Evolutionary conservation across 2,888 invertebrate species (phyloP), one percentile per base, ranked within the genome.

Genomic region (Leistus spinibarbis): DNA sequence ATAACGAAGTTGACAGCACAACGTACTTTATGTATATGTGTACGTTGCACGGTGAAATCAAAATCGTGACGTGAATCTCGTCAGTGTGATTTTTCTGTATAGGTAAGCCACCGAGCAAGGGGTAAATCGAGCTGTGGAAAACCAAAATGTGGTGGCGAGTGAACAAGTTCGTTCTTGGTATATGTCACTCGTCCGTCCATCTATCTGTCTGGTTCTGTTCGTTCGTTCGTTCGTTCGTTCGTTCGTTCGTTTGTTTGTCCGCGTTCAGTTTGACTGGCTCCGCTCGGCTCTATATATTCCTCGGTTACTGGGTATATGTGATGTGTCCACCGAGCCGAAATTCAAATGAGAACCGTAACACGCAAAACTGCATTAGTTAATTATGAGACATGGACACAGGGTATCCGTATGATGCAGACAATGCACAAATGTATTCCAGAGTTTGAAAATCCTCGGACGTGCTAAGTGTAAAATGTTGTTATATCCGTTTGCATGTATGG

Each of bases 381-480:
- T 73, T 73, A 73, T 73, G 73, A 73, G 73, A 73, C 73, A 73
- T 67, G 73, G 73, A 67, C 73, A 73, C 60, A 54, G 67, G 67
- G 73, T n/a, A n/a, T 67, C 73, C 66, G 73, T 73, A 73, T 71
- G 71, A 71, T 73, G 73, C 73, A 73, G 73, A 69, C 76, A 76
- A 69, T 76, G 76, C 69, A 70, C 70, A 69, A 76, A 69, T 69
- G 70, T 76, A 79, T 78, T 78, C 79, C 79, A 72, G 79, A 80
- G 79, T 80, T 82, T 81, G 79, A 82, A 82, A 82, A 81, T 81
- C 79, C 80, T 80, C 79, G 79, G 82, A 83, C 82, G 80, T 81
- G 81, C 82, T 83, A 83, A 83, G 82, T 83, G 82, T 83, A 82
- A 83, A 83, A 82, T 82, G 83, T 82, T 83, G 82, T 83, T 79